Base-by-base conservation (phyloP, 2,888 invertebrate species). In the Netelia melanura region DNA sequence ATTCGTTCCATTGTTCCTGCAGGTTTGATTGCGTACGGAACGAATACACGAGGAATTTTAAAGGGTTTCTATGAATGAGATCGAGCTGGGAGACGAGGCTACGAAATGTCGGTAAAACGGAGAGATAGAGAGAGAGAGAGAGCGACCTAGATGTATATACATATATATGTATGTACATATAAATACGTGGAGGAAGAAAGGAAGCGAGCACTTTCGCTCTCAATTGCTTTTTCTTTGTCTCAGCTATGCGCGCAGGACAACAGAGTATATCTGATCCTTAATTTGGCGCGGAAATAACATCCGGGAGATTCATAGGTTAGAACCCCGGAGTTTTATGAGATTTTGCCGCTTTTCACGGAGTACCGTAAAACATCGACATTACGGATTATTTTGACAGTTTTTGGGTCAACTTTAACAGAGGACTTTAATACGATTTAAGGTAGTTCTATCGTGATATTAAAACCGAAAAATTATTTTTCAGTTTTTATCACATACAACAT, bases 201-300 rank as follows among this genome's bases (percentile, higher is more conserved):
- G 21, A 17, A 21, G 3, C 17, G 38, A 23, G 23, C 64, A 21
- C 21, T 61, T 17, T 62, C 21, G 5, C 11, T 17, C 54, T 54
- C 52, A 21, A 11, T 52, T 52, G 48, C 48, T 72, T 21, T 61
- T 52, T 9, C 48, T 62, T 23, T 43, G 38, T 23, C 14, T 62
- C 62, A 5, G 21, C 64, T 21, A 25, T 48, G 48, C 62, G 78
- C 44, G 9, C 61, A 48, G 11, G 14, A 3, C 54, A 14, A 43
- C 54, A 54, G 54, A 38, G 21, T 14, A 14, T 14, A 11, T 48
- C 48, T 62, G 62, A 79, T 79, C 71, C 77, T 52, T 79, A 71
- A 79, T 71, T 77, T 71, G 52, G 64, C 70, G 54, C 14, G 62
- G 43, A 48, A 79, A 71, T 79, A 79, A 79, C 79, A 79, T 79